These are phyloP conservation scores for Dastarcus helophoroides DNA, from an alignment of 2,888 invertebrate species.

Conservation along the genomic window DNA sequence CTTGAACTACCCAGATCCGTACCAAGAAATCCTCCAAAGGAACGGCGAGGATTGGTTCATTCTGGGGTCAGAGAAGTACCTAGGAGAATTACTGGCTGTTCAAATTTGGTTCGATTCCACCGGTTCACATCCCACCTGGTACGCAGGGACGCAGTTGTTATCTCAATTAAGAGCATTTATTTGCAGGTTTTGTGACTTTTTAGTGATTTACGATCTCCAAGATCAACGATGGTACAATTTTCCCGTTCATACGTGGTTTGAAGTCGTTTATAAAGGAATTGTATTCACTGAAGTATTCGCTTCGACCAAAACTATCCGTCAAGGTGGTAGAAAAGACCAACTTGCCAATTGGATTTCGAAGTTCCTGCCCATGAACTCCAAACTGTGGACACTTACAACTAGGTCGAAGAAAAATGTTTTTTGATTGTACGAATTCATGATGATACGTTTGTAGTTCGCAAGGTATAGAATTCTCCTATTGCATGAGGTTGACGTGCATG, in stretches of 20 bases:
- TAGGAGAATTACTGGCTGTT: slow-evolving; percentile 21
- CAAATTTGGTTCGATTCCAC: slow-evolving; percentile 24
- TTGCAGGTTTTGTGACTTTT: slow-evolving; percentile 6
- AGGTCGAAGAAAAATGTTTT: too few relatives aligned
- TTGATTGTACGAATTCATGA: too few relatives aligned
- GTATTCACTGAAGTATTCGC: too few relatives aligned
- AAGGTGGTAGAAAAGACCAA: too few relatives aligned
- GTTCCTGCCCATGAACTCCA: too few relatives aligned
- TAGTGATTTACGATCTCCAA: slow-evolving; percentile 21
- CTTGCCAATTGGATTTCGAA: too few relatives aligned
- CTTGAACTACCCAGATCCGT: slow-evolving; percentile 26
- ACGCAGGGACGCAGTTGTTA: slow-evolving; percentile 6
- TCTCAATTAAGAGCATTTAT: background rate
- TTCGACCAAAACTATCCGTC: too few relatives aligned
- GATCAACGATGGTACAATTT: slow-evolving; percentile 19
- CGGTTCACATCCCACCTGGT: slow-evolving; percentile 24
- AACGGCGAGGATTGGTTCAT: slow-evolving; percentile 24
- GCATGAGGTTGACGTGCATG: background rate
- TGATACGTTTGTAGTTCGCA: background rate
- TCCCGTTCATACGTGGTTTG: slow-evolving; percentile 16
- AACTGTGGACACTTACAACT: too few relatives aligned
- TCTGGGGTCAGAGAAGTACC: slow-evolving; percentile 17
- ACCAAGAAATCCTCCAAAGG: slow-evolving; percentile 19
- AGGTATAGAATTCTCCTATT: background rate
- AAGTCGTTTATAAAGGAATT: slow-evolving; percentile 11